phyloP scores from a whole-genome alignment of 2,797 vertebrate genomes.

The Protonibea diacanthus region DNA sequence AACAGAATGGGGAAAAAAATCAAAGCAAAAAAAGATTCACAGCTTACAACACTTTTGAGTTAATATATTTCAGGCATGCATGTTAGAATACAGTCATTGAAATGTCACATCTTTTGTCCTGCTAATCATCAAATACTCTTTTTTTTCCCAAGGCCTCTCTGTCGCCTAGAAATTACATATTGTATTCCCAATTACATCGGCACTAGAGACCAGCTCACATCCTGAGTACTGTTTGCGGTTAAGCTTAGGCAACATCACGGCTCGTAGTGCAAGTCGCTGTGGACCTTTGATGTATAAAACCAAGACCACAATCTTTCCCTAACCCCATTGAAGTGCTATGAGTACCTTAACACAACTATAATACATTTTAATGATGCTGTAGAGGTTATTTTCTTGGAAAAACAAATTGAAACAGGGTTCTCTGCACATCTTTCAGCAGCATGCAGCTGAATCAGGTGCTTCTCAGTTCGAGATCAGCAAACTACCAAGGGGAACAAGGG shows the following conservation, averaged over 20 bases:
- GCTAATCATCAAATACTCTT: no score
- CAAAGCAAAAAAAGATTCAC: neutral
- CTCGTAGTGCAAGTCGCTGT: no score
- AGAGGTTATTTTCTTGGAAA: neutral
- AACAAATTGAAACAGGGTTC: neutral
- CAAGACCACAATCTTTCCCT: no score
- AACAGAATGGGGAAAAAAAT: neutral
- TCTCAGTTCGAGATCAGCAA: neutral
- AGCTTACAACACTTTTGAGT: no score
- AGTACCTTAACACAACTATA: no score
- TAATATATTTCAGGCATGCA: no score
- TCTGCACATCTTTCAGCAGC: neutral
- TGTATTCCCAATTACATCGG: no score
- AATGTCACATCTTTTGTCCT: neutral
- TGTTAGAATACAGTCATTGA: neutral
- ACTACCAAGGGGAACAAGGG: neutral
- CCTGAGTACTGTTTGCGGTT: no score
- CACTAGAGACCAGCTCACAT: no score
- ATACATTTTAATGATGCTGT: neutral
- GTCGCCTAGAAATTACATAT: no score
- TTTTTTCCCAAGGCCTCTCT: no score
- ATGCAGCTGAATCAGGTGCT: neutral
- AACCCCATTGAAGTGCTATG: neutral
- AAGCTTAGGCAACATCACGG: no score
- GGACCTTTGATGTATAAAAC: neutral